These are phyloP conservation scores for Isichthys henryi DNA, from an alignment of 2,113 vertebrate genomes.

Conservation along the genomic window DNA sequence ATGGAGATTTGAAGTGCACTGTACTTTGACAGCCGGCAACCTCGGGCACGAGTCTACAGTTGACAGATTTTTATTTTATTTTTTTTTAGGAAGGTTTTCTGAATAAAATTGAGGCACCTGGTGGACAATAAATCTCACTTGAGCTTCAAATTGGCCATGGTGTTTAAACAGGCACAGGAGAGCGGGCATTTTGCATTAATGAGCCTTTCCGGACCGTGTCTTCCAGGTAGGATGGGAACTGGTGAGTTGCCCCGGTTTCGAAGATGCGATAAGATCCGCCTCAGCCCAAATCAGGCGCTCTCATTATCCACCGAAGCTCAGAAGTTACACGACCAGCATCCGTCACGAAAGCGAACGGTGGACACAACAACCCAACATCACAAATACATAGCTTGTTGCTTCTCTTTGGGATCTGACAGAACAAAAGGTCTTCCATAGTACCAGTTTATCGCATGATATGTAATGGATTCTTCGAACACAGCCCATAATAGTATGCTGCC, in stretches of 20 bases:
- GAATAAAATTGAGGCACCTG: slow-evolving; percentile 6
- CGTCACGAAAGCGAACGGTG: background rate
- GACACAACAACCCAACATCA: background rate
- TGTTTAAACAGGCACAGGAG: slow-evolving; percentile 33
- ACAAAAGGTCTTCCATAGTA: background rate
- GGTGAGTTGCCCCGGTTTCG: background rate
- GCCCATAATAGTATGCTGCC: background rate
- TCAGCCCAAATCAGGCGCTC: background rate
- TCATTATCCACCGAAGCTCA: background rate
- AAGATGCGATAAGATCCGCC: background rate
- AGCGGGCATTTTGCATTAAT: slow-evolving; percentile 40
- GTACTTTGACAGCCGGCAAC: background rate
- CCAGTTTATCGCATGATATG: background rate
- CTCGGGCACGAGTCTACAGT: background rate
- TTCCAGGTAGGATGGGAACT: background rate
- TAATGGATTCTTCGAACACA: background rate
- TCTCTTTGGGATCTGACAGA: background rate
- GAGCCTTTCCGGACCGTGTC: slow-evolving; percentile 18
- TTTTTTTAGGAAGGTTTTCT: background rate
- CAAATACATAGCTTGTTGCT: background rate
- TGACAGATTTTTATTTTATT: background rate
- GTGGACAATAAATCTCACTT: slow-evolving; percentile 29
- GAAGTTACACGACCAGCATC: background rate
- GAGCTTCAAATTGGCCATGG: slow-evolving; percentile 37
- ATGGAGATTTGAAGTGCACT: background rate